Evolutionary conservation across 2,797 vertebrate species (phyloP).

Genomic region (Chaunax sp.): DNA sequence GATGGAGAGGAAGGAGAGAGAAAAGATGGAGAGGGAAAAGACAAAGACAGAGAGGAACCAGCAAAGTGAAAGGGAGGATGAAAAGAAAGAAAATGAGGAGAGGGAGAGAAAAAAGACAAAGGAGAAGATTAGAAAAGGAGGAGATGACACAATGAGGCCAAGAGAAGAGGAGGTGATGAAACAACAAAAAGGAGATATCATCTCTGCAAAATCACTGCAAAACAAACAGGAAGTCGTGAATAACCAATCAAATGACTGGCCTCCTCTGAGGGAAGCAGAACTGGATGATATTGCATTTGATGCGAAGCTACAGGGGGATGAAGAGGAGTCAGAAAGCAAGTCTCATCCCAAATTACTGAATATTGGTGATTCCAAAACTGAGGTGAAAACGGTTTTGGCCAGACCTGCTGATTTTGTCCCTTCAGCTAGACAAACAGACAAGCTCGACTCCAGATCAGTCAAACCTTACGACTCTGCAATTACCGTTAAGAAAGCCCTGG

Average conservation of each 20-base stretch:
- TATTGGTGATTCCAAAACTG: background rate
- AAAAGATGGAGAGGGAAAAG: background rate
- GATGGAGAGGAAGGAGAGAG: background rate
- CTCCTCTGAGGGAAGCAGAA: conserved; percentile 62
- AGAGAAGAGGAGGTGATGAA: conserved; percentile 14
- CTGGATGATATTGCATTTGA: conserved; percentile 71
- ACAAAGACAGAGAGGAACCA: background rate
- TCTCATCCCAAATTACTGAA: conserved; percentile 20
- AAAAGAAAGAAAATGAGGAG: background rate
- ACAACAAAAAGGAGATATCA: background rate
- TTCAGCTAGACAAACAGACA: conserved; percentile 9
- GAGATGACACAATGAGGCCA: background rate
- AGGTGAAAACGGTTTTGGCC: background rate
- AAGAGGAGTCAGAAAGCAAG: conserved; percentile 21
- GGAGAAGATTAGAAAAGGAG: background rate
- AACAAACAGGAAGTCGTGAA: conserved; percentile 25
- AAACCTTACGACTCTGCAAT: conserved; percentile 11
- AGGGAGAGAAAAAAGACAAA: background rate
- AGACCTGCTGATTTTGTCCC: conserved; percentile 12
- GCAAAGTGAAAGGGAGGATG: background rate
- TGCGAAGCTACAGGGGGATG: conserved; percentile 30
- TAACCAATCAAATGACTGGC: conserved; percentile 22
- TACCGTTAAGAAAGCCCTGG: conserved; percentile 9
- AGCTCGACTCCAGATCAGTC: conserved; percentile 9
- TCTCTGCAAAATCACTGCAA: background rate